Percentiles rank a stretch among this genome's conserved stretches.
Conservation (phyloP, 2,113 vertebrate species). For the Gymnocephalus cernua region DNA sequence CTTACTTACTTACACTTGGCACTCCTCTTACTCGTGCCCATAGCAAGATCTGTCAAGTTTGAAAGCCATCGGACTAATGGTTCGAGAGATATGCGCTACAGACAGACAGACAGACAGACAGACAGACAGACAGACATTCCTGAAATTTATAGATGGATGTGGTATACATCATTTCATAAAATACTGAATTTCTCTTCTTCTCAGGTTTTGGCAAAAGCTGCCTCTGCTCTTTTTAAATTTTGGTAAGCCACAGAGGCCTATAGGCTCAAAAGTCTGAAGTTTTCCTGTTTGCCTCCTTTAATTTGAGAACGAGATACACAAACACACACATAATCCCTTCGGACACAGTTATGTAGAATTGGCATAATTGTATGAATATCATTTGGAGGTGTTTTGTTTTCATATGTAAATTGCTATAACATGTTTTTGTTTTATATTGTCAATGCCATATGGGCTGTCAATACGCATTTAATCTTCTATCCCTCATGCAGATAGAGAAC, state of each 20-base stretch:
- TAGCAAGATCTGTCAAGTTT: too few relatives aligned
- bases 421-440: not conserved
- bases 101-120: too few relatives aligned
- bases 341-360: not conserved
- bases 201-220: not conserved
- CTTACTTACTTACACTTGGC: too few relatives aligned
- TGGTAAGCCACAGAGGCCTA: not conserved
- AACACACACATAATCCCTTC: too few relatives aligned
- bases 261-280: not conserved
- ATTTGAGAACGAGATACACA: not conserved
- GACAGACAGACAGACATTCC: too few relatives aligned
- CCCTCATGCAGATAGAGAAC: constrained; percentile 91
- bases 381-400: not conserved
- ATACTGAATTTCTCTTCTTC: not conserved
- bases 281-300: not conserved
- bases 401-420: not conserved
- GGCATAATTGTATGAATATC: not conserved
- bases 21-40: too few relatives aligned
- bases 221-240: not conserved
- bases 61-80: too few relatives aligned
- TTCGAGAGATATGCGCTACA: too few relatives aligned
- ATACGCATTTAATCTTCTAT: constrained; percentile 5
- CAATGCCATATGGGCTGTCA: not conserved
- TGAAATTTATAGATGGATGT: too few relatives aligned
- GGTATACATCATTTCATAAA: not conserved